Conservation (phyloP, 1,140 invertebrate genomes). For the Caenorhabditis remanei region DNA sequence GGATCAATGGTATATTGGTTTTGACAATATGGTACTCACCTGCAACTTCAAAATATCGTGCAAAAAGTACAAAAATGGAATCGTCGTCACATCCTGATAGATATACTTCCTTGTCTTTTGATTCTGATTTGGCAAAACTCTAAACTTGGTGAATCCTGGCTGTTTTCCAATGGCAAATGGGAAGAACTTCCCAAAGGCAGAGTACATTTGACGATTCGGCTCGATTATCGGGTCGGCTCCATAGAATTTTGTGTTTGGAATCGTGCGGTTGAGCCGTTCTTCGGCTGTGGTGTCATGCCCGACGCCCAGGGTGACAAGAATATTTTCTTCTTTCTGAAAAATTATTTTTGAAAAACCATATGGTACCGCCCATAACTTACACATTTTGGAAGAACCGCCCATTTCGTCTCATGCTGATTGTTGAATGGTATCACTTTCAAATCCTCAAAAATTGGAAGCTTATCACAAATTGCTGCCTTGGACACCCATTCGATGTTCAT, state of each 20-base stretch:
- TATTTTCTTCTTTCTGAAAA: slow-evolving; percentile 47
- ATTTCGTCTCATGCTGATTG: slow-evolving; percentile 37
- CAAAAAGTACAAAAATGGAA: slow-evolving; percentile 34
- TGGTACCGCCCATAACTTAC: too few species aligned
- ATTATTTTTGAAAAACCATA: not conserved
- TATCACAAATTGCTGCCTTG: slow-evolving; percentile 2
- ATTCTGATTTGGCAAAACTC: slow-evolving; percentile 16
- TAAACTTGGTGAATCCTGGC: slow-evolving; percentile 37
- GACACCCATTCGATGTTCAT: slow-evolving; percentile 17
- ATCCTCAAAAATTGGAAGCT: slow-evolving; percentile 36
- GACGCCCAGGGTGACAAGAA: slow-evolving; percentile 43
- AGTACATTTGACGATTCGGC: slow-evolving; percentile 37
- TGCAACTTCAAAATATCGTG: slow-evolving; percentile 28
- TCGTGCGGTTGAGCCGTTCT: not conserved
- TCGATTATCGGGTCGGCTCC: slow-evolving; percentile 51
- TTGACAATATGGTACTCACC: not conserved
- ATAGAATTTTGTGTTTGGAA: slow-evolving; percentile 47
- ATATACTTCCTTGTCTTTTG: slow-evolving; percentile 11
- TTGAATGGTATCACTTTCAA: slow-evolving; percentile 19
- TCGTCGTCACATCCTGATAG: slow-evolving; percentile 30
- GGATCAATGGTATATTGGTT: not conserved
- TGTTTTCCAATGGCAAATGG: slow-evolving; percentile 48
- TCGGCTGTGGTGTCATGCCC: slow-evolving; percentile 55
- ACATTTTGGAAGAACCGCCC: slow-evolving; percentile 14
- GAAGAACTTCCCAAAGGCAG: slow-evolving; percentile 50